Evolutionary conservation across 2,797 vertebrate species (phyloP), one percentile per base, ranked within the genome.

Genomic region (Ctenosaura bakeri): DNA sequence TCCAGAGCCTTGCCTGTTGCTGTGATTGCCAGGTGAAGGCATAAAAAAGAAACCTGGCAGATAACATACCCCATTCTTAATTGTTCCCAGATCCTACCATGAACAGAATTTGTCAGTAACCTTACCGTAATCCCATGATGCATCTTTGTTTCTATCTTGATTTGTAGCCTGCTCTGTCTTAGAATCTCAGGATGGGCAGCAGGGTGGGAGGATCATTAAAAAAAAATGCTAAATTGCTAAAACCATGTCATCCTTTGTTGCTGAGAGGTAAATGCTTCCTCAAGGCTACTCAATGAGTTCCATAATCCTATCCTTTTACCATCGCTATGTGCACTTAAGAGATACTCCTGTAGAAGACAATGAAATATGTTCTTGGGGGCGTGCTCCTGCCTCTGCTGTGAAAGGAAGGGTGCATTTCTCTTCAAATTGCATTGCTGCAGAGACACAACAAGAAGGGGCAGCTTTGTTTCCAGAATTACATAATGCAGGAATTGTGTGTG

Each of bases 281-380:
- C 83, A 90, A 80, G 87, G 78, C 46, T 24, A 71, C 77, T 29
- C 73, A 80, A 7, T 32, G 29, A 91, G 9, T 46, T 46, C 10
- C 89, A 73, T 88, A 66, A 85, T 18, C 62, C n/a, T 81, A 83
- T 92, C 62, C 91, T 91, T 83, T 88, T 52, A 85, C 32, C 46
- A 73, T 74, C 0, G n/a, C 20, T 88, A 42, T 22, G 88, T 73
- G 90, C 38, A 56, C 32, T 88, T 66, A 87, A 62, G 88, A 24
- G 66, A 29, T 0, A 4, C 86, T 92, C 50, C 20, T 80, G 52
- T 13, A 8, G 5, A 50, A 32, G 42, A 87, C 46, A 54, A 9
- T 76, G 38, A 76, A 12, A 76, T n/a, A 83, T 32, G 56, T 56
- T 83, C 13, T 54, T 54, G 56, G 26, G 62, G 38, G 46, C 89